Percentiles rank a stretch among this genome's conserved stretches.
Conservation (phyloP, 2,797 vertebrate species). For the Sphaeramia orbicularis region DNA sequence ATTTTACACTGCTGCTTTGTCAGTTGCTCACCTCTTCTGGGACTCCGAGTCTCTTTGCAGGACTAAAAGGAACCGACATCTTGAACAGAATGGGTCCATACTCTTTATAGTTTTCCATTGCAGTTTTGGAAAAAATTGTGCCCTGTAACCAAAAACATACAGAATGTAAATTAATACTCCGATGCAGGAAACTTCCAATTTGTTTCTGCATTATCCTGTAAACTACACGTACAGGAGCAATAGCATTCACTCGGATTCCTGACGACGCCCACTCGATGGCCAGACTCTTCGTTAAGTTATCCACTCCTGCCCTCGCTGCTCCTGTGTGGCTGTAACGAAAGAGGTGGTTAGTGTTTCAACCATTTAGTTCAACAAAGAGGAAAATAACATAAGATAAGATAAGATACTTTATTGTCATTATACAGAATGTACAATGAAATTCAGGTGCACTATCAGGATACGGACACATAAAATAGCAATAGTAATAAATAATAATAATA, state of each 20-base stretch:
- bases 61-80: conserved; percentile 69
- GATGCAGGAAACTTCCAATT: not conserved
- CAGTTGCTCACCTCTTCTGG: conserved; percentile 91
- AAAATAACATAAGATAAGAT: too few species aligned
- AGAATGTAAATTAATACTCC: not conserved
- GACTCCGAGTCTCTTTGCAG: conserved; percentile 91
- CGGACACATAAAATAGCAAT: too few species aligned
- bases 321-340: conserved; percentile 86
- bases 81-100: conserved; percentile 76
- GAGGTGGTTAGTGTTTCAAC: not conserved
- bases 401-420: too few species aligned
- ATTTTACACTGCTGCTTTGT: not conserved
- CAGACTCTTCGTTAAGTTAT: conserved; percentile 92
- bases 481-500: too few species aligned
- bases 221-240: conserved; percentile 91
- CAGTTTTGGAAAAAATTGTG: conserved; percentile 91
- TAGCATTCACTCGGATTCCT: conserved; percentile 90
- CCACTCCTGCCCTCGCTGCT: conserved; percentile 93
- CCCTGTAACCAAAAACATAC: conserved; percentile 82
- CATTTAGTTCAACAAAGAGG: not conserved
- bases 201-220: rapidly evolving
- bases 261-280: conserved; percentile 92
- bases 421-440: too few species aligned
- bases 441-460: too few species aligned
- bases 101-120: conserved; percentile 90